phyloP scores from a whole-genome alignment of 2,113 vertebrate species.

The Aix galericulata region DNA sequence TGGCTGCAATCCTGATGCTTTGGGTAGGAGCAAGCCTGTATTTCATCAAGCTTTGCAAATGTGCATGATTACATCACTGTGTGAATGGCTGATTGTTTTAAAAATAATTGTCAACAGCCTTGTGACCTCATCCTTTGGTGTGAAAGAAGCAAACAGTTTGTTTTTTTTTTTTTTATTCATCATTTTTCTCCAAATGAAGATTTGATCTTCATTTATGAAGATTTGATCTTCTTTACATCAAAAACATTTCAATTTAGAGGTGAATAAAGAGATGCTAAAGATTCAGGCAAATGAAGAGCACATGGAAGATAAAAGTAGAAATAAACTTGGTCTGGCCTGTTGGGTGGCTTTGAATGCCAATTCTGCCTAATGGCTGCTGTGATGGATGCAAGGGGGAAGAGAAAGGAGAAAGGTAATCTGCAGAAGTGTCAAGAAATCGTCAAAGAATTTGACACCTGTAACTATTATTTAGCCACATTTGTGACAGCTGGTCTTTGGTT shows the following conservation, averaged over 20 bases:
- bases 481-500: not conserved
- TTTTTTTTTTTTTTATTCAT: not conserved
- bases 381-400: not conserved
- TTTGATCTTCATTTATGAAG: not conserved
- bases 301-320: not conserved
- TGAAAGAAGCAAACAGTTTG: not conserved
- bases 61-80: not conserved
- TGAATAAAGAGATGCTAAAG: not conserved
- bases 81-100: constrained; percentile 7
- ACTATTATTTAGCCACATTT: not conserved
- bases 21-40: not conserved
- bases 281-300: not conserved
- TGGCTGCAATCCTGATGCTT: not conserved
- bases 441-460: not conserved
- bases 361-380: not conserved
- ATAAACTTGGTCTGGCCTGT: not conserved
- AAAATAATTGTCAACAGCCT: constrained; percentile 14
- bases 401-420: not conserved
- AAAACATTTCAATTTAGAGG: not conserved
- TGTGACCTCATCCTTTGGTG: constrained; percentile 9
- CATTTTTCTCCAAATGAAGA: not conserved
- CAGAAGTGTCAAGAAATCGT: not conserved
- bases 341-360: not conserved
- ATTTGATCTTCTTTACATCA: not conserved
- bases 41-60: not conserved